These are phyloP conservation scores for Choreutis nemorana DNA, from an alignment of 2,888 invertebrate species.

Conservation along the genomic window DNA sequence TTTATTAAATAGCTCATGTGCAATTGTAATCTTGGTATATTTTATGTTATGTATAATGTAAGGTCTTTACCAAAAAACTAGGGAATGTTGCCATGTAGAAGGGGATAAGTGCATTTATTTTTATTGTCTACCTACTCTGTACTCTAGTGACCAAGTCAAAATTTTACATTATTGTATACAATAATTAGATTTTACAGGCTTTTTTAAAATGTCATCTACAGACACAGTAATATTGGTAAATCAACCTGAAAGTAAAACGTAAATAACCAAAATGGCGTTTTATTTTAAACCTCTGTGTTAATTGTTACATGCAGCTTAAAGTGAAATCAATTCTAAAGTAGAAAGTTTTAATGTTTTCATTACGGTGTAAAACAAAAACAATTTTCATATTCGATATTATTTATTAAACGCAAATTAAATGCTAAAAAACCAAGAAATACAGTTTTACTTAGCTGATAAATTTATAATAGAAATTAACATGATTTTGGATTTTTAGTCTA, in stretches of 20 bases:
- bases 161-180: conserved; percentile 32
- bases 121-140: conserved; percentile 37
- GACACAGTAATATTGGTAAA: conserved; percentile 37
- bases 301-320: too few relatives aligned
- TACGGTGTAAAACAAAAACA: too few relatives aligned
- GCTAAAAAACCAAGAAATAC: too few relatives aligned
- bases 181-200: conserved; percentile 38
- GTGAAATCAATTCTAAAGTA: too few relatives aligned
- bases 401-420: too few relatives aligned
- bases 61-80: conserved; percentile 41
- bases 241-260: conserved; percentile 12
- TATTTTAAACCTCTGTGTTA: too few relatives aligned
- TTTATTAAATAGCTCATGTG: conserved; percentile 18
- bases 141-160: conserved; percentile 25
- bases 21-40: conserved; percentile 23
- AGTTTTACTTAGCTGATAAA: too few relatives aligned
- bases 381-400: too few relatives aligned
- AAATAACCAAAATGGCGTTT: too few relatives aligned
- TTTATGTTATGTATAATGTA: conserved; percentile 21
- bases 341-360: too few relatives aligned
- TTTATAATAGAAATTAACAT: too few relatives aligned
- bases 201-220: conserved; percentile 35
- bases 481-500: too few relatives aligned
- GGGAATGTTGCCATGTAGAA: conserved; percentile 48
- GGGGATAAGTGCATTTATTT: conserved; percentile 55